Percentiles rank a stretch among this genome's conserved stretches.
These are phyloP conservation scores for Adelges cooleyi DNA, from an alignment of 1,140 invertebrate species.

Conservation along the genomic window DNA sequence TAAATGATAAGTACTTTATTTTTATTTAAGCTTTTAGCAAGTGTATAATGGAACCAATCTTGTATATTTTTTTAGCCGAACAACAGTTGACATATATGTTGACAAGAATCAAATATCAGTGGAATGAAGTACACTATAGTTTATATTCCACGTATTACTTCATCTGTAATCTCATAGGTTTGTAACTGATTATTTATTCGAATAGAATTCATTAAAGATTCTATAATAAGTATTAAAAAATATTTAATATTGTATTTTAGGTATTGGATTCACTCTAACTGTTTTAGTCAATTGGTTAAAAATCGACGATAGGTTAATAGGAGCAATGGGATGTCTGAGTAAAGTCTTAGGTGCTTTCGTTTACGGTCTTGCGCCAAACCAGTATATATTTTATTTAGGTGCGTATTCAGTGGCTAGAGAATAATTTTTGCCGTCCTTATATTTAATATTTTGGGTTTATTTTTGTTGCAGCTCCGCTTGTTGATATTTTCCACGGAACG, in stretches of 20 bases:
- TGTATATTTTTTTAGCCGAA: slow-evolving; percentile 51
- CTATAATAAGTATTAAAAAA: neutral
- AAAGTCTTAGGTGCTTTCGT: neutral
- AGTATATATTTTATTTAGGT: neutral
- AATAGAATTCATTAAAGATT: neutral
- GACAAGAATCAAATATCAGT: slow-evolving; percentile 66
- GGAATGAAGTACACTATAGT: slow-evolving; percentile 74
- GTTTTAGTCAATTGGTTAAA: neutral
- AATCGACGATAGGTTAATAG: neutral
- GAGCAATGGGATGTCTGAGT: slow-evolving; percentile 3
- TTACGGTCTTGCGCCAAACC: neutral
- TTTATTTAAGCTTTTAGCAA: too few species aligned
- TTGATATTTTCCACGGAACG: slow-evolving; percentile 13
- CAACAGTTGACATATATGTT: slow-evolving; percentile 70
- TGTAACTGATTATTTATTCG: too few species aligned
- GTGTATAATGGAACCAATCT: too few species aligned
- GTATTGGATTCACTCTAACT: neutral
- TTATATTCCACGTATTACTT: slow-evolving; percentile 69
- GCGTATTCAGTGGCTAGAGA: too few species aligned
- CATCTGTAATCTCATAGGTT: slow-evolving; percentile 64
- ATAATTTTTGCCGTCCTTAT: too few species aligned
- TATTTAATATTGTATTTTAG: slow-evolving; percentile 33
- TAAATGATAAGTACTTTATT: too few species aligned
- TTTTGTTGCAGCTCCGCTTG: neutral
- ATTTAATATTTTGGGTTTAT: too few species aligned